Base-by-base conservation (phyloP, 1,140 invertebrate species). In the Drosophila pandora region DNA sequence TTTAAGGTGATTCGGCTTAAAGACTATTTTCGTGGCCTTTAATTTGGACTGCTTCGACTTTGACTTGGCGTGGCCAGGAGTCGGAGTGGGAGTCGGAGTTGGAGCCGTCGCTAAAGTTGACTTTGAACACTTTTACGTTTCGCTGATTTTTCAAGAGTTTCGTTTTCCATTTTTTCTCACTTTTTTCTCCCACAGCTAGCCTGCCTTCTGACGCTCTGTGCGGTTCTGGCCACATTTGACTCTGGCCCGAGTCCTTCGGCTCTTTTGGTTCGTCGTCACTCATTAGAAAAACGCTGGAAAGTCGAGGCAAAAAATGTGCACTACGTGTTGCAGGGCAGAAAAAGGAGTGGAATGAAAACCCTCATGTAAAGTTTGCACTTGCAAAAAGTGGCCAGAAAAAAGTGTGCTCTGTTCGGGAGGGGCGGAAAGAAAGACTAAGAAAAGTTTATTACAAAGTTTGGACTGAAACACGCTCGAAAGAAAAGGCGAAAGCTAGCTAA, bases 101-200 rank as follows among this genome's bases (percentile, higher is more conserved):
- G 65, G 54, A 70, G 74, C 64, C 54, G 63, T 58, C 63, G 67
- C 55, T 58, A 76, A 90, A 90, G 85, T 90, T 90, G 81, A 82
- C 85, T 90, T 90, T 90, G 85, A 90, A 90, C 85, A 90, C 85
- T 90, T 90, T 90, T 85, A 81, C 85, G 82, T 82, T 90, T 90
- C 85, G 85, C 78, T 90, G 85, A 82, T 76, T 90, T 90, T 90
- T 85, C 79, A 76, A 89, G 84, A 89, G 72, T 77, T 89, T 69
- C 65, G 58, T 52, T 79, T 75, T 60, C 61, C 64, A 50, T 63
- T 59, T 57, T 58, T 47, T 30, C 47, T 53, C 10, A 39, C 30
- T 53, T 34, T 59, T 43, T 43, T 22, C 43, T 48, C 21, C 43
- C 9, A 32, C 32, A 3, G 32, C 32, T 2, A 10, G 25, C 3